Conservation (phyloP, 1,140 invertebrate species). For the Aphis craccivora region DNA sequence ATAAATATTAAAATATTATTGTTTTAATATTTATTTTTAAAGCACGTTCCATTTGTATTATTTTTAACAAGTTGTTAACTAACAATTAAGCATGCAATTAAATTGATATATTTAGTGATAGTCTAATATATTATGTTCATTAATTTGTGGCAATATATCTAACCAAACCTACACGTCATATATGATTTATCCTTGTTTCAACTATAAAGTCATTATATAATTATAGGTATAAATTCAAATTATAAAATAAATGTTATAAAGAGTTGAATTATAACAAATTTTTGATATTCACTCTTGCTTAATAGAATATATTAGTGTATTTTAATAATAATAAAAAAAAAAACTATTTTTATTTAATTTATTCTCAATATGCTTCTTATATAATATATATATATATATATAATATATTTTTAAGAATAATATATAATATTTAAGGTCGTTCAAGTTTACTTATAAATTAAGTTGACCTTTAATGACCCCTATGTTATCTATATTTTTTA, state of each 20-base stretch:
- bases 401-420: background rate
- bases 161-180: background rate
- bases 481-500: slow-evolving; percentile 38
- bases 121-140: background rate
- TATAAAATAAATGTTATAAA: slow-evolving; percentile 8
- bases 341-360: background rate
- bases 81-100: background rate
- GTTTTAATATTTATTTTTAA: background rate
- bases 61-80: background rate
- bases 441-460: slow-evolving; percentile 41
- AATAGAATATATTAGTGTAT: background rate
- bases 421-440: slow-evolving; percentile 46
- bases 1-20: background rate
- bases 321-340: background rate
- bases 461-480: slow-evolving; percentile 46
- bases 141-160: background rate
- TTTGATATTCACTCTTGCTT: background rate
- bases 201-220: background rate
- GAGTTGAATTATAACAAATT: background rate
- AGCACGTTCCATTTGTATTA: background rate
- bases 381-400: background rate
- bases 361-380: background rate
- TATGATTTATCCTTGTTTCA: background rate
- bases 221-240: background rate
- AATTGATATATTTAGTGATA: background rate